Evolutionary conservation across 2,113 vertebrate species (phyloP), one percentile per base, ranked within the genome.

Genomic region (Taxidea taxus): DNA sequence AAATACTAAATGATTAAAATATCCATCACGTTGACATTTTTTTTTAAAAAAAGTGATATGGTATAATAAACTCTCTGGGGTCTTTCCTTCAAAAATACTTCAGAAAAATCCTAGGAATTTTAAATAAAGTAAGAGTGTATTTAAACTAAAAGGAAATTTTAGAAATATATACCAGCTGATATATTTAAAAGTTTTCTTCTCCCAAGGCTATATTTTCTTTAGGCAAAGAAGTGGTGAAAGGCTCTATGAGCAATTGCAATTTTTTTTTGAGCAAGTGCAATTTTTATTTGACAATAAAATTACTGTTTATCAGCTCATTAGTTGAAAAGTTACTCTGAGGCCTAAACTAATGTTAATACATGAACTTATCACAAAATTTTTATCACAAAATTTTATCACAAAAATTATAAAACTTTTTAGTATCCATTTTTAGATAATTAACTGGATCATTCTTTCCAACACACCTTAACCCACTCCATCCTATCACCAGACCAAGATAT

Each of bases 201-300:
- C 15, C 18, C 6, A 10, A 86, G 11, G 27, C 49, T 44, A 1
- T 29, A 37, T 58, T 93, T 78, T 83, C 29, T 66, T 96, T 25
- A 64, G 39, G n/a, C 62, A 78, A 62, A 83, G 42, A 72, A 31
- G 25, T 34, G 5, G 14, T 77, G 7, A 91, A 51, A 23, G 11
- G 6, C 7, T 77, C 6, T 34, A 42, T 42, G 51, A 78, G 13
- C 27, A 81, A 11, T 2, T 39, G 37, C 6, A 39, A 49, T 42
- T 85, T 92, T 89, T 66, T 34, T 64, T 31, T 64, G 51, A 78
- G 10, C 27, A 80, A 11, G 0, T 37, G 34, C 8, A 42, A 51
- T 42, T 85, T 92, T 89, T 68, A 58, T 84, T 80, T 94, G 62
- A 84, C 18, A 70, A 87, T 74, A 66, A 74, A 91, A 94, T 87